These are phyloP conservation scores for Polyommatus iphigenia DNA, from an alignment of 2,888 invertebrate species.

Conservation along the genomic window DNA sequence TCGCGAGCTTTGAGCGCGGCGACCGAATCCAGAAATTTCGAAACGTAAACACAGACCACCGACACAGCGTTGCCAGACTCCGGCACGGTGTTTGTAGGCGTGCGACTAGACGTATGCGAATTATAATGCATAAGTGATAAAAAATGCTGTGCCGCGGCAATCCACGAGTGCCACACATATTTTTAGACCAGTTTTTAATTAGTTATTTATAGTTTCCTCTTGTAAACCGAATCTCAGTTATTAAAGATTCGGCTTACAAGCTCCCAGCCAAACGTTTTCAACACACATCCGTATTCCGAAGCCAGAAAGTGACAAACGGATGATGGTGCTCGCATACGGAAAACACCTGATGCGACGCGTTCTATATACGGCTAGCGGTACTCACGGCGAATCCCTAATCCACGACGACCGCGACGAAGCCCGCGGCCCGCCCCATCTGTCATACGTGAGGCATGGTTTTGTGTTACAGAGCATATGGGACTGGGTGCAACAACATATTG, in stretches of 20 bases:
- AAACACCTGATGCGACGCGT: slow-evolving; percentile 11
- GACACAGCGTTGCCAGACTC: too few relatives aligned
- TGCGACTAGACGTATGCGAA: too few relatives aligned
- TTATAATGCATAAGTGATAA: too few relatives aligned
- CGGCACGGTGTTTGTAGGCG: too few relatives aligned
- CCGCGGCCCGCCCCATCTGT: slow-evolving; percentile 35
- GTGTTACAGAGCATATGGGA: slow-evolving; percentile 15
- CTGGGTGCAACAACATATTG: neutral
- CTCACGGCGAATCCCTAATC: slow-evolving; percentile 39
- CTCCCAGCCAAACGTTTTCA: neutral
- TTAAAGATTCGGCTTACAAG: neutral
- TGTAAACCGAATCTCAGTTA: too few relatives aligned
- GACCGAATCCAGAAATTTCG: too few relatives aligned
- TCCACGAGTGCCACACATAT: too few relatives aligned
- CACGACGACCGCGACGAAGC: slow-evolving; percentile 16
- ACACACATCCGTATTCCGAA: slow-evolving; percentile 4
- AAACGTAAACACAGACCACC: too few relatives aligned
- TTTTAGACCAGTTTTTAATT: too few relatives aligned
- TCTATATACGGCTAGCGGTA: slow-evolving; percentile 34
- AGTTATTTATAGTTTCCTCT: neutral
- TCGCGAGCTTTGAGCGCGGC: too few relatives aligned
- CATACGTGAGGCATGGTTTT: slow-evolving; percentile 14
- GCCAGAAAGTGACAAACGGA: slow-evolving; percentile 3
- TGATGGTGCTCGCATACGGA: neutral
- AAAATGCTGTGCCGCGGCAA: too few relatives aligned